Percentiles rank a stretch among this genome's conserved stretches.
phyloP scores from a whole-genome alignment of 2,113 vertebrate species.

The Oreotragus oreotragus region DNA sequence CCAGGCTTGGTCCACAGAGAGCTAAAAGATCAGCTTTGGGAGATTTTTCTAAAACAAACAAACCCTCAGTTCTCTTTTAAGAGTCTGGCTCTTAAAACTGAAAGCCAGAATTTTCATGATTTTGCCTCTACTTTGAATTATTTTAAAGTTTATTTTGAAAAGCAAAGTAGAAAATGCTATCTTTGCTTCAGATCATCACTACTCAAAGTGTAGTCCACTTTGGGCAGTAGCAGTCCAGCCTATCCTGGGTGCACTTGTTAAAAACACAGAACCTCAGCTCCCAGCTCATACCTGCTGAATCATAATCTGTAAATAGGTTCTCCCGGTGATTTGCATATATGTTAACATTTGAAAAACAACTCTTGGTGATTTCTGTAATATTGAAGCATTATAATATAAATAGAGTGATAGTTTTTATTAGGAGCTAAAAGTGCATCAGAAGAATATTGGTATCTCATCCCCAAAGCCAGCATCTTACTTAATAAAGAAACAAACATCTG shows the following conservation, averaged over 20 bases:
- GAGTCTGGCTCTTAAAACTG: neutral
- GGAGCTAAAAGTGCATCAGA: neutral
- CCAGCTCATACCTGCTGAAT: neutral
- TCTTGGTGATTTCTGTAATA: neutral
- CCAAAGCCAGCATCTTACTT: conserved; percentile 7
- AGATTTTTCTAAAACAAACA: neutral
- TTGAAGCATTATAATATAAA: neutral
- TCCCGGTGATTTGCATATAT: neutral
- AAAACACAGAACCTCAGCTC: neutral
- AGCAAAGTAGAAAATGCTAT: neutral
- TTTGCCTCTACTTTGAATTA: neutral
- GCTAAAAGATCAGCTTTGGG: neutral
- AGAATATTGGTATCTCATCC: neutral
- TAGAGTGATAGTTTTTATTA: neutral
- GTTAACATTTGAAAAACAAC: neutral
- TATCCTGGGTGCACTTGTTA: neutral
- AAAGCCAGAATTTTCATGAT: neutral
- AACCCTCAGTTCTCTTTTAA: neutral
- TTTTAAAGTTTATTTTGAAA: conserved; percentile 39
- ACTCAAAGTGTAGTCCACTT: neutral
- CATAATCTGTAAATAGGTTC: neutral
- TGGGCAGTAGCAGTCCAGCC: neutral
- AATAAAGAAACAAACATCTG: neutral
- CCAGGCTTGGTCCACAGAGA: neutral
- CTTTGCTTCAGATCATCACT: neutral